phyloP scores from a whole-genome alignment of 1,140 invertebrate species.

The Fopius arisanus region DNA sequence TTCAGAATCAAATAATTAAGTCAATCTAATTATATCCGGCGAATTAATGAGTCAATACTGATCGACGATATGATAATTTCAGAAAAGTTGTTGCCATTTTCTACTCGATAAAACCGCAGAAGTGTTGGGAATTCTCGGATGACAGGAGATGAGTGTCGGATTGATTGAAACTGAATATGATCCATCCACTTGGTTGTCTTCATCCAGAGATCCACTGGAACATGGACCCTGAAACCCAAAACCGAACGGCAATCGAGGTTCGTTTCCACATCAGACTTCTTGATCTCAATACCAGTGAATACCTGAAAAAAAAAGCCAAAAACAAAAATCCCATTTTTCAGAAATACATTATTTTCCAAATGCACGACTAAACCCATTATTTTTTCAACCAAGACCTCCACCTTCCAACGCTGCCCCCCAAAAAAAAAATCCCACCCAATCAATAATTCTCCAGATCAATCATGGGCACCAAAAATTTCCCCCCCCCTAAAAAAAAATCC shows the following conservation, averaged over 20 bases:
- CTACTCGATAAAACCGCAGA: background rate
- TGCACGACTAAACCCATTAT: too few species aligned
- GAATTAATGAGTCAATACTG: too few species aligned
- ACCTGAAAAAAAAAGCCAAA: background rate
- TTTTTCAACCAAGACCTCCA: too few species aligned
- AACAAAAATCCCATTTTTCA: background rate
- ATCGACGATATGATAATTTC: background rate
- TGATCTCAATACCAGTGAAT: background rate
- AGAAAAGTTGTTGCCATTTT: background rate
- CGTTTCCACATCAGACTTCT: background rate
- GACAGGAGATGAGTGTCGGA: constrained; percentile 7
- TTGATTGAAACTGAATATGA: constrained; percentile 7
- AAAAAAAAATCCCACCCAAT: too few species aligned
- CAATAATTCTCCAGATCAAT: too few species aligned
- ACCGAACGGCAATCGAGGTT: background rate
- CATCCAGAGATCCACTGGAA: background rate
- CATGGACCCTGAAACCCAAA: background rate
- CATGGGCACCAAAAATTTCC: too few species aligned
- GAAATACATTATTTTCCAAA: too few species aligned
- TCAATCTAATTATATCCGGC: too few species aligned
- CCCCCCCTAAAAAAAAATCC: too few species aligned
- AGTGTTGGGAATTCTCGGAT: constrained; percentile 2
- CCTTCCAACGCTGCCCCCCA: too few species aligned
- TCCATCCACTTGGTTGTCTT: background rate
- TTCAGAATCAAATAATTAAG: too few species aligned